Conservation (phyloP, 2,113 vertebrate species). For the Crotalus viridis region DNA sequence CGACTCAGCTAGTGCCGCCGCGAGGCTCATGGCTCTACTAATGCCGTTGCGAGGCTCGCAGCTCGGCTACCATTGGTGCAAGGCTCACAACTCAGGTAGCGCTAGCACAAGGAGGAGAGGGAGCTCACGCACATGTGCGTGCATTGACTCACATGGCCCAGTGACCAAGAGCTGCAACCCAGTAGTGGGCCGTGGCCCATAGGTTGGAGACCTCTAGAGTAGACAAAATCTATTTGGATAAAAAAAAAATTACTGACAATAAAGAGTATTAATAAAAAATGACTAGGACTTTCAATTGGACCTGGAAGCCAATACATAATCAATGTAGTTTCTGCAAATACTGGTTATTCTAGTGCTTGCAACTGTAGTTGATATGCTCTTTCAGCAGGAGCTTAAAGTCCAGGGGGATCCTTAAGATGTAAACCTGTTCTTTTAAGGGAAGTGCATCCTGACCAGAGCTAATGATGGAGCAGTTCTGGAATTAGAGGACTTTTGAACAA, state of each 20-base stretch:
- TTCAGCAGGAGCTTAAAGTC: background rate
- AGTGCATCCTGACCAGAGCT: background rate
- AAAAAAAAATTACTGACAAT: background rate
- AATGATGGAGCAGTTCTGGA: background rate
- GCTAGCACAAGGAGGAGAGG: too few relatives aligned
- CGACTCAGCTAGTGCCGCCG: too few relatives aligned
- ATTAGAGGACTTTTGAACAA: background rate
- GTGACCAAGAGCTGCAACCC: too few relatives aligned
- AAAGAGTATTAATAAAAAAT: background rate
- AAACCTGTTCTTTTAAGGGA: background rate
- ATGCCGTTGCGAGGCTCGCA: too few relatives aligned
- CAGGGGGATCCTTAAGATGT: background rate
- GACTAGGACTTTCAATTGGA: background rate
- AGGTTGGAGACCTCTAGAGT: background rate
- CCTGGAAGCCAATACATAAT: background rate
- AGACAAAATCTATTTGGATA: background rate
- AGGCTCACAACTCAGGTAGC: too few relatives aligned
- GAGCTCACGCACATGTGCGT: too few relatives aligned
- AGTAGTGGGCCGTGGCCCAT: too few relatives aligned
- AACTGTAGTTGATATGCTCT: background rate
- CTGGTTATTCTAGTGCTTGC: background rate
- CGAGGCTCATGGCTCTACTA: too few relatives aligned
- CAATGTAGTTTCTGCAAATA: background rate
- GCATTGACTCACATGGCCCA: too few relatives aligned
- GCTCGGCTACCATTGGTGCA: too few relatives aligned